A percentile compares a stretch with the other conserved stretches of the same genome.
Conservation (phyloP, 2,888 invertebrate genomes). For the Malachius bipustulatus region DNA sequence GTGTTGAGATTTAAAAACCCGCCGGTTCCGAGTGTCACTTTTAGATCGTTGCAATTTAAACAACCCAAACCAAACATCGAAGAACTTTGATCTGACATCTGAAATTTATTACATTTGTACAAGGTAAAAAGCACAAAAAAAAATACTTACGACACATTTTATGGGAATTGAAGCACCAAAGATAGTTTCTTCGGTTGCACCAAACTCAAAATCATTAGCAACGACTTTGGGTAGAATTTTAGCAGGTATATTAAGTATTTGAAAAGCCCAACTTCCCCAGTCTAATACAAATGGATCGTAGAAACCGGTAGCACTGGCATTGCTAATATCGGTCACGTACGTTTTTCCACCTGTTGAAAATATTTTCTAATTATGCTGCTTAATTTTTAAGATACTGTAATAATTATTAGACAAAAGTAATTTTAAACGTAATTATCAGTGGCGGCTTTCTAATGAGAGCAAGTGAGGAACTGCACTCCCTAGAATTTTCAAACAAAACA, state of each 20-base stretch:
- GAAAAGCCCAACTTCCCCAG: conserved; percentile 68
- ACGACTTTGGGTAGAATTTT: conserved; percentile 69
- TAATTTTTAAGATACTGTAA: no score
- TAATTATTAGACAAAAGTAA: no score
- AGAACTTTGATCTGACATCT: conserved; percentile 83
- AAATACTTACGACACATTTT: conserved; percentile 53
- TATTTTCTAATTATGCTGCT: no score
- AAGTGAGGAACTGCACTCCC: no score
- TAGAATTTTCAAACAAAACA: no score
- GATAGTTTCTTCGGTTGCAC: conserved; percentile 48
- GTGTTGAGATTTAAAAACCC: conserved; percentile 81
- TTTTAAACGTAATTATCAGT: no score
- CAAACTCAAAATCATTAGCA: conserved; percentile 65
- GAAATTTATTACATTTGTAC: conserved; percentile 14
- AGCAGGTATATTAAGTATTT: conserved; percentile 57
- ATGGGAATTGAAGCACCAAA: conserved; percentile 74
- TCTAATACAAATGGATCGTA: conserved; percentile 83
- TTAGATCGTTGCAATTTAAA: conserved; percentile 64
- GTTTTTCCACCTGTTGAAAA: conserved; percentile 40
- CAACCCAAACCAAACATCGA: conserved; percentile 82
- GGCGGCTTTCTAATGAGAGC: no score
- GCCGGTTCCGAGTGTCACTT: conserved; percentile 86
- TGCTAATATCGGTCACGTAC: conserved; percentile 82
- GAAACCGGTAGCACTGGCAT: conserved; percentile 83
- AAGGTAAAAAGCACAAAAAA: not conserved